These are phyloP conservation scores for Pristionchus arcanus DNA, from an alignment of 2,888 invertebrate genomes.

Conservation along the genomic window DNA sequence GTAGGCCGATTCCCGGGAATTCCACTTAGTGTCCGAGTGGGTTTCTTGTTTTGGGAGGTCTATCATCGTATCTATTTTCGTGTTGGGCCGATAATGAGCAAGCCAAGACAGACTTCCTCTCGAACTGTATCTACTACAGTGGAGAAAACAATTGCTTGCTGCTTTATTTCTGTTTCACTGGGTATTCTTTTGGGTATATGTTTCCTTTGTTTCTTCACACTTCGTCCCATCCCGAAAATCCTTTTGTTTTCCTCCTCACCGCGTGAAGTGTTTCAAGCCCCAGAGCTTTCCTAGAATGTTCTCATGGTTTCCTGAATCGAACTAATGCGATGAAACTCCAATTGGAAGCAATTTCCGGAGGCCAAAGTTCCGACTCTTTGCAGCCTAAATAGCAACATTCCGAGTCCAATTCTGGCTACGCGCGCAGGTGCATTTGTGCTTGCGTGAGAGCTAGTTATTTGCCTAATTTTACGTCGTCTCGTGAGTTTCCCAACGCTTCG, in stretches of 20 bases:
- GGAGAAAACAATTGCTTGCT: neutral
- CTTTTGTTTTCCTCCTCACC: neutral
- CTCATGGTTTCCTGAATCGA: neutral
- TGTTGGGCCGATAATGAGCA: neutral
- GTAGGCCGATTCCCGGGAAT: neutral
- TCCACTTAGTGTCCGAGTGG: neutral
- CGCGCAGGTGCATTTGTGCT: neutral
- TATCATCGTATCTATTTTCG: neutral
- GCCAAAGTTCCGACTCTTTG: neutral
- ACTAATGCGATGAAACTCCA: too few species aligned
- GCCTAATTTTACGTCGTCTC: neutral
- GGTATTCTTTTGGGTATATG: neutral
- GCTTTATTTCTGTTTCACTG: too few species aligned
- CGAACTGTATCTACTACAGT: neutral
- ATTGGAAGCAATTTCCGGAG: too few species aligned
- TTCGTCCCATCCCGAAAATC: slow-evolving; percentile 19
- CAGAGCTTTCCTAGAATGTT: neutral
- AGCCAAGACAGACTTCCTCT: too few species aligned
- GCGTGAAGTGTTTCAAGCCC: neutral
- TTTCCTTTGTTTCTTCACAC: neutral
- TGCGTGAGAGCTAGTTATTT: neutral
- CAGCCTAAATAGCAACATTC: slow-evolving; percentile 5
- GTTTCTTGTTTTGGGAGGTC: neutral
- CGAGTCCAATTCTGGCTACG: neutral
- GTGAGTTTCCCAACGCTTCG: neutral